Evolutionary conservation across 2,113 vertebrate species (phyloP).

Genomic region (Alosa alosa): DNA sequence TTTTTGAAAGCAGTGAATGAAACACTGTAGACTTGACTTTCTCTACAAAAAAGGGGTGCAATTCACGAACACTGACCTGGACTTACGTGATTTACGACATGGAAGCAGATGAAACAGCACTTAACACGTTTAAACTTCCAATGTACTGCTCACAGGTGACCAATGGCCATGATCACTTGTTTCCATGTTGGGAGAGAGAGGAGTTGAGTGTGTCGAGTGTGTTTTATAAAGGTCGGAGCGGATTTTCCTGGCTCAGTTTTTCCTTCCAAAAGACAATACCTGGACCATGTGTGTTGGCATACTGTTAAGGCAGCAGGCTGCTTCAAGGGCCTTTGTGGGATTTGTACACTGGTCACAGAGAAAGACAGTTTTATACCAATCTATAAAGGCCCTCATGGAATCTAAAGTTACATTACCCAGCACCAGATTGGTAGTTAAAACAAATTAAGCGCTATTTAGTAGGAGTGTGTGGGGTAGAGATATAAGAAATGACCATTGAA

Average conservation of each 20-base stretch:
- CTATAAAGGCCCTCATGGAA: not conserved
- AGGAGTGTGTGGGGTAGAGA: not conserved
- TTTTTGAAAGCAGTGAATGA: not conserved
- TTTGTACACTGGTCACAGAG: not conserved
- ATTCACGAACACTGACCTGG: not conserved
- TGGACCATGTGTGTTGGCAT: not conserved
- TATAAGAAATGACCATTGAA: not conserved
- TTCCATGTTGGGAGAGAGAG: not conserved
- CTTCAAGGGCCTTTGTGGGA: not conserved
- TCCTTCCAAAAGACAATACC: constrained; percentile 6
- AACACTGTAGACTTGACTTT: not conserved
- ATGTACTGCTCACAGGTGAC: not conserved
- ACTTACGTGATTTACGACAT: not conserved
- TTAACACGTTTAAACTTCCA: not conserved
- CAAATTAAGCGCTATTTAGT: not conserved
- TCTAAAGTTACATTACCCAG: constrained; percentile 1
- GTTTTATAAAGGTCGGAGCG: not conserved
- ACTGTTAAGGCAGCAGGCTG: not conserved
- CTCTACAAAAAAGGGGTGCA: not conserved
- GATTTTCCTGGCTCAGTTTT: not conserved
- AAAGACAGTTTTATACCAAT: not conserved
- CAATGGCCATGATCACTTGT: not conserved
- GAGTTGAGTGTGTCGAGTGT: not conserved
- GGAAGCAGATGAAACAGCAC: not conserved
- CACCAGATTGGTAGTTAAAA: not conserved